Conservation (phyloP, 2,888 invertebrate genomes). For the Lepetodrilus schrolli region DNA sequence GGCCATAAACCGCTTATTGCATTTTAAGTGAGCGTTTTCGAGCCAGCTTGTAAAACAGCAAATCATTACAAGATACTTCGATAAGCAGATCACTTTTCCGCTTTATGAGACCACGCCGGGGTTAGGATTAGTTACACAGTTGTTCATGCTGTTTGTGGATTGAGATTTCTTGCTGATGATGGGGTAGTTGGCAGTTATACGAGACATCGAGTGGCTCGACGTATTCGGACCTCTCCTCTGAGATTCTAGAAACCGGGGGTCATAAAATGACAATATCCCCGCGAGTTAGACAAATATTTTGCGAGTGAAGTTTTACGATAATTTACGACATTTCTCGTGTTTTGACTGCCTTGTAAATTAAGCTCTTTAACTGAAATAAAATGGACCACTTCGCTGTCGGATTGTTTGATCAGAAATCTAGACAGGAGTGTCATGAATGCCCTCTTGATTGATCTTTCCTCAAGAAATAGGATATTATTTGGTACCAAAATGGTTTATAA, state of each 20-base stretch:
- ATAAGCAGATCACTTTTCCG: constrained; percentile 7
- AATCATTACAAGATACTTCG: constrained; percentile 25
- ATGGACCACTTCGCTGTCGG: background rate
- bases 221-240: constrained; percentile 2
- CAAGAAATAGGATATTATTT: background rate
- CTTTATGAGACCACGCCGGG: background rate
- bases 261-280: constrained; percentile 26
- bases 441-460: background rate
- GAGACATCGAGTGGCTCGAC: background rate
- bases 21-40: constrained; percentile 25
- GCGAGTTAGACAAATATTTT: constrained; percentile 32
- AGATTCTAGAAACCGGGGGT: background rate
- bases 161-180: background rate
- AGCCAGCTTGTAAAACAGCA: constrained; percentile 6
- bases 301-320: constrained; percentile 26
- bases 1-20: constrained; percentile 19
- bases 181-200: constrained; percentile 17
- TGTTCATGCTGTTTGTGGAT: background rate
- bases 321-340: constrained; percentile 25
- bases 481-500: constrained; percentile 4
- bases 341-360: constrained; percentile 4
- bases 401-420: constrained; percentile 6
- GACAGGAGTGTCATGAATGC: background rate
- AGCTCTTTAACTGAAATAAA: constrained; percentile 11
- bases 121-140: background rate